phyloP scores from a whole-genome alignment of 2,797 vertebrate species.

The Xyrichtys novacula region DNA sequence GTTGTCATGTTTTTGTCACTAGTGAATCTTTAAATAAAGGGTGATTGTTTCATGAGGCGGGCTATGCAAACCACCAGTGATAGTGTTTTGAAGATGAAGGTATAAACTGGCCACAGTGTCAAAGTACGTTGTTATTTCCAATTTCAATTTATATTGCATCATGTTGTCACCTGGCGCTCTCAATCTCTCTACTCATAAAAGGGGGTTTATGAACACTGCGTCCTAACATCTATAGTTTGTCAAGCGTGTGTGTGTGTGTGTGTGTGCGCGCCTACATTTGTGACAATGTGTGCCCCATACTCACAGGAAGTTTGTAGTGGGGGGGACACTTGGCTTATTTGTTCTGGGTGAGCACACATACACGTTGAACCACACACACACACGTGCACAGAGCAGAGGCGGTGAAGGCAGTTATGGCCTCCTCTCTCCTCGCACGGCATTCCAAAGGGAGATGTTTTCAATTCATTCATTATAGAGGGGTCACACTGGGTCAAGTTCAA shows the following conservation, averaged over 20 bases:
- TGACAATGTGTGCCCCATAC: conserved; percentile 39
- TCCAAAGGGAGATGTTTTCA: conserved; percentile 99
- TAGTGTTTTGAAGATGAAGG: too few species aligned
- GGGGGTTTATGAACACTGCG: background rate
- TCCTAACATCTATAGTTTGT: background rate
- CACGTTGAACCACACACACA: conserved; percentile 40
- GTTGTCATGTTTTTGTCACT: too few species aligned
- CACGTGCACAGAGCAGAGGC: conserved; percentile 31
- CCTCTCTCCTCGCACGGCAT: conserved; percentile 93
- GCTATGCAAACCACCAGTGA: too few species aligned
- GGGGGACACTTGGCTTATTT: conserved; percentile 90
- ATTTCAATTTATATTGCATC: too few species aligned
- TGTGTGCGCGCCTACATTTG: background rate
- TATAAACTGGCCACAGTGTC: too few species aligned
- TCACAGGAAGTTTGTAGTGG: conserved; percentile 73
- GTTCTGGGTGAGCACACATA: conserved; percentile 77
- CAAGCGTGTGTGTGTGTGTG: background rate
- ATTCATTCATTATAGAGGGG: conserved; percentile 98
- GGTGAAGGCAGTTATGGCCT: conserved; percentile 84
- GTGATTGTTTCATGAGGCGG: too few species aligned
- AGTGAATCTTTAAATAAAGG: too few species aligned
- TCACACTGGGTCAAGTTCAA: conserved; percentile 97
- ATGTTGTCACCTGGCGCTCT: too few species aligned
- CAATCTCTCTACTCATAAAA: too few species aligned
- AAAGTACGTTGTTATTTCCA: too few species aligned